Conservation (phyloP, 2,113 vertebrate genomes). For the Larimichthys polyactis region DNA sequence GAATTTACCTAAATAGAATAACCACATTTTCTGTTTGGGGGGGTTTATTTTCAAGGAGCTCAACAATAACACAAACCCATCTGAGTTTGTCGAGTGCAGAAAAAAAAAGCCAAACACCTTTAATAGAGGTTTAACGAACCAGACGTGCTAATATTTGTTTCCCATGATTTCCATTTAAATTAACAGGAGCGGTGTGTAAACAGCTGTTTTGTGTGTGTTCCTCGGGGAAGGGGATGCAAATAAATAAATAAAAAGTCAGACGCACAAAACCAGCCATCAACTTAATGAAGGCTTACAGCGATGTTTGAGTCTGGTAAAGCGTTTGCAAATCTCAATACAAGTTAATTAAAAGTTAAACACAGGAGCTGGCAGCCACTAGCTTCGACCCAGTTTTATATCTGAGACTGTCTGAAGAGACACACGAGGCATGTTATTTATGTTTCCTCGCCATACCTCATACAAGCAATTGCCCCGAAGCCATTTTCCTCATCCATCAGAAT, state of each 20-base stretch:
- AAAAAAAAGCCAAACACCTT: conserved; percentile 51
- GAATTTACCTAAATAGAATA: no score
- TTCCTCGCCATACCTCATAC: neutral
- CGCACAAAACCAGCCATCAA: conserved; percentile 60
- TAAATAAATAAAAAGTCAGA: neutral
- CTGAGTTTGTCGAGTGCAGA: conserved; percentile 18
- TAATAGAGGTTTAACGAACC: conserved; percentile 72
- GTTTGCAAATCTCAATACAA: conserved; percentile 46
- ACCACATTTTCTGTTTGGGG: neutral
- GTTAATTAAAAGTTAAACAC: conserved; percentile 62
- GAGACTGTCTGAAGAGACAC: conserved; percentile 19
- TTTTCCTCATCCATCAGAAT: neutral
- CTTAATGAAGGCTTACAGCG: conserved; percentile 66
- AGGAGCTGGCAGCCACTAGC: conserved; percentile 7
- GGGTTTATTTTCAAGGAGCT: conserved; percentile 1
- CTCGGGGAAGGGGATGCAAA: conserved; percentile 4
- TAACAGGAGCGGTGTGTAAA: conserved; percentile 69
- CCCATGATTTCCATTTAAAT: conserved; percentile 78
- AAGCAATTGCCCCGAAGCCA: neutral
- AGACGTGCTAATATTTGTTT: conserved; percentile 79
- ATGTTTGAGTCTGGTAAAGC: conserved; percentile 42
- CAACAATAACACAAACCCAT: conserved; percentile 10
- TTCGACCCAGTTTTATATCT: neutral
- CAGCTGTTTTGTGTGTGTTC: conserved; percentile 71
- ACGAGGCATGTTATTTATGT: conserved; percentile 24